These are phyloP conservation scores for Pristiophorus japonicus DNA, from an alignment of 2,113 vertebrate genomes.

Conservation along the genomic window DNA sequence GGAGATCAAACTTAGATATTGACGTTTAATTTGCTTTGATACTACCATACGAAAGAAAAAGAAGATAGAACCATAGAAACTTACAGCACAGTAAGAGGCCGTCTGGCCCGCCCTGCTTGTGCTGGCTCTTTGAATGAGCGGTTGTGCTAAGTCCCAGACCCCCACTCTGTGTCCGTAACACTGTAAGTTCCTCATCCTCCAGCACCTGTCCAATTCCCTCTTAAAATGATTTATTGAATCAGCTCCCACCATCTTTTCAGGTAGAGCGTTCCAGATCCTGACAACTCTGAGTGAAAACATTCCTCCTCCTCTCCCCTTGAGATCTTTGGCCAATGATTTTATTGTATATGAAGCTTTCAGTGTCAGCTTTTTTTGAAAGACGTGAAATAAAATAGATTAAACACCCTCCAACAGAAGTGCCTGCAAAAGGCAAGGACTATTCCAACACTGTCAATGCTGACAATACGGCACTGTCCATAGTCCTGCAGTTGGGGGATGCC, in stretches of 20 bases:
- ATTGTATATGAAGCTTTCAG: background rate
- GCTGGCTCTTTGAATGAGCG: background rate
- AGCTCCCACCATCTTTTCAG: background rate
- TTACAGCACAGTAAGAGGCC: background rate
- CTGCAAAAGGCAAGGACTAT: background rate
- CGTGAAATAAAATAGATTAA: background rate
- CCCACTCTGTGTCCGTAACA: background rate
- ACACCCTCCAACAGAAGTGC: background rate
- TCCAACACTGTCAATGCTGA: background rate
- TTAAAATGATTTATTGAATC: background rate
- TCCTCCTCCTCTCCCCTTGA: background rate
- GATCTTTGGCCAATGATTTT: background rate
- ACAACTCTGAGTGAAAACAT: background rate
- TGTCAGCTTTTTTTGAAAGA: background rate
- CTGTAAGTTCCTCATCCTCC: background rate
- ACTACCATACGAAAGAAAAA: too few relatives aligned
- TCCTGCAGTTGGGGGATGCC: too few relatives aligned
- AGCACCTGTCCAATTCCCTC: background rate
- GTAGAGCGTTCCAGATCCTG: too few relatives aligned
- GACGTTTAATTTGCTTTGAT: too few relatives aligned
- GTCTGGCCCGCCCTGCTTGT: background rate
- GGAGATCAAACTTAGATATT: too few relatives aligned
- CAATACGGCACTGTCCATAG: too few relatives aligned
- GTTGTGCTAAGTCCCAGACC: background rate
- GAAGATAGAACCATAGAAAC: too few relatives aligned